Evolutionary conservation across 2,797 vertebrate genomes (phyloP).

Genomic region (Megalops cyprinoides): DNA sequence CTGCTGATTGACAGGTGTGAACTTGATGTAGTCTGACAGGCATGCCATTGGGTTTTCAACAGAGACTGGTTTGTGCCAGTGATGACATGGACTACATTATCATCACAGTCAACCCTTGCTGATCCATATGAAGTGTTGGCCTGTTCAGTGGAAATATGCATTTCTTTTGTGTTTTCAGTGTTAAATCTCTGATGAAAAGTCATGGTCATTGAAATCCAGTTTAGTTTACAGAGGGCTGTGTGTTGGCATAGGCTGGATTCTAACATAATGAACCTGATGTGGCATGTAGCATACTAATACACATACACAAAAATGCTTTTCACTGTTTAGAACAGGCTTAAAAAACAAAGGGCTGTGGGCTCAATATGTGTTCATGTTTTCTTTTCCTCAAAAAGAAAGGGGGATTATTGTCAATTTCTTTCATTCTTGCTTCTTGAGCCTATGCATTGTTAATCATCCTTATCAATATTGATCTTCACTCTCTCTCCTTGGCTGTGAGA

Average conservation of each 20-base stretch:
- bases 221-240: background rate
- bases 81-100: background rate
- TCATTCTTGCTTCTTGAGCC: background rate
- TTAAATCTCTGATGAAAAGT: background rate
- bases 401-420: background rate
- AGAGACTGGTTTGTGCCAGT: conserved; percentile 34
- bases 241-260: background rate
- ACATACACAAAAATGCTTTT: background rate
- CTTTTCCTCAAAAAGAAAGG: background rate
- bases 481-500: too few species aligned
- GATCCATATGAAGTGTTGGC: background rate
- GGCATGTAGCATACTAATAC: background rate
- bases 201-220: background rate
- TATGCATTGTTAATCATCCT: background rate
- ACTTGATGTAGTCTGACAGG: conserved; percentile 74
- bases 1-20: conserved; percentile 63
- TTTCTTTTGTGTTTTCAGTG: too few species aligned
- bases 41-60: conserved; percentile 74
- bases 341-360: background rate
- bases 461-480: background rate
- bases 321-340: background rate
- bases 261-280: background rate
- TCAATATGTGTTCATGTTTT: too few species aligned
- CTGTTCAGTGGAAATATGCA: too few species aligned
- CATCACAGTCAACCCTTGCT: background rate